Conservation (phyloP, 2,113 vertebrate genomes). For the Anolis sagrei region DNA sequence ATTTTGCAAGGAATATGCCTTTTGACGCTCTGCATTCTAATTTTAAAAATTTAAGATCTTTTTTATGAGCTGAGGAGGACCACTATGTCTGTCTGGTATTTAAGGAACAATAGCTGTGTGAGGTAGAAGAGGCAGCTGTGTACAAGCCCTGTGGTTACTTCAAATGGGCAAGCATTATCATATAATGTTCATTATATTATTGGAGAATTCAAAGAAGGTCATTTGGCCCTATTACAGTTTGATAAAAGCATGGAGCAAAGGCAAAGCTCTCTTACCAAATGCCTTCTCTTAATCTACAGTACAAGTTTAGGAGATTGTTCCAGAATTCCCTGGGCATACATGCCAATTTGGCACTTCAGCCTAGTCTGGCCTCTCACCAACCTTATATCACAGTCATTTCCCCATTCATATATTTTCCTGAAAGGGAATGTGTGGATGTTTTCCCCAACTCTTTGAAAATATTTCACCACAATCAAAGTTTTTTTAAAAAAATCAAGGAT, state of each 20-base stretch:
- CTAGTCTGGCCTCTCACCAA: not conserved
- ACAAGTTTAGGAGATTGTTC: not conserved
- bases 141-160: not conserved
- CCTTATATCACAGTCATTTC: not conserved
- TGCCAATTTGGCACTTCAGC: too few relatives aligned
- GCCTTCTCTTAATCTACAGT: too few relatives aligned
- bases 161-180: not conserved
- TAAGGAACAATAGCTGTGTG: conserved; percentile 26
- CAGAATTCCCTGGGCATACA: not conserved
- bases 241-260: not conserved
- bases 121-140: not conserved
- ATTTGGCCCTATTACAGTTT: not conserved
- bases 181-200: conserved; percentile 23
- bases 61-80: not conserved
- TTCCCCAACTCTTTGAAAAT: not conserved
- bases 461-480: not conserved
- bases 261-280: not conserved
- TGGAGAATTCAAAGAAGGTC: conserved; percentile 17
- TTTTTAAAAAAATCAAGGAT: not conserved
- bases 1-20: conserved; percentile 24
- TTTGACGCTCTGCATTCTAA: conserved; percentile 22
- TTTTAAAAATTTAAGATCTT: conserved; percentile 43
- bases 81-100: conserved; percentile 21
- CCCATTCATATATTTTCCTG: not conserved
- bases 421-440: too few relatives aligned